A percentile compares a stretch with the other conserved stretches of the same genome.
phyloP scores from a whole-genome alignment of 2,113 vertebrate species.

The Poeciliopsis turrubarensis region DNA sequence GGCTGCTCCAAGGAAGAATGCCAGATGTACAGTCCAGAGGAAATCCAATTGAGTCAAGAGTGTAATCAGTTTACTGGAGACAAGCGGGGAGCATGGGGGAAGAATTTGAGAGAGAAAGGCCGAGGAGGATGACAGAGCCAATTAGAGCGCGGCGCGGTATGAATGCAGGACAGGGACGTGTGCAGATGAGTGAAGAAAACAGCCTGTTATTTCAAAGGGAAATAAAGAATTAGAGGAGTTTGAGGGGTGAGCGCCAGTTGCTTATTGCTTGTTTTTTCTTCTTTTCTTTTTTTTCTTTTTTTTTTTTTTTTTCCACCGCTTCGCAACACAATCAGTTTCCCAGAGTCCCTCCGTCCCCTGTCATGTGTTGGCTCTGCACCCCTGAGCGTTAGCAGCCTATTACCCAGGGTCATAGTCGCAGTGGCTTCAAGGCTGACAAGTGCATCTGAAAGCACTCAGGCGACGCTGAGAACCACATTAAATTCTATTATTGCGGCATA shows the following conservation, averaged over 20 bases:
- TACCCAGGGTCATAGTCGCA: constrained; percentile 78
- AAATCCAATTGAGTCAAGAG: constrained; percentile 74
- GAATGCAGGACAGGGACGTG: constrained; percentile 11
- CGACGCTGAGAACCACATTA: constrained; percentile 73
- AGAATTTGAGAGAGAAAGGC: constrained; percentile 22
- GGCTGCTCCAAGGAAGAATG: constrained; percentile 66
- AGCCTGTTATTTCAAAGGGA: constrained; percentile 9
- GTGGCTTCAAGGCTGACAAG: constrained; percentile 79
- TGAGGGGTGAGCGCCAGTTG: constrained; percentile 55
- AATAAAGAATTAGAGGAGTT: constrained; percentile 1
- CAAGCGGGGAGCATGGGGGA: constrained; percentile 25
- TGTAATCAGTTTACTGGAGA: constrained; percentile 73
- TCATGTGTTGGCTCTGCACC: constrained; percentile 33
- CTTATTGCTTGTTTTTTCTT: constrained; percentile 26
- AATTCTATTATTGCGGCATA: constrained; percentile 78
- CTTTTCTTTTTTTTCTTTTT: no score
- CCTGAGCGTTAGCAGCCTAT: constrained; percentile 66
- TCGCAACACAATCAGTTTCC: neutral
- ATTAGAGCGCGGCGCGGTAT: constrained; percentile 30
- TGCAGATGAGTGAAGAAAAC: constrained; percentile 16
- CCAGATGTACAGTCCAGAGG: constrained; percentile 72
- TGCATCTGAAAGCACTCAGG: constrained; percentile 80
- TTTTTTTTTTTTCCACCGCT: no score
- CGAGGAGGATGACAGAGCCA: constrained; percentile 25
- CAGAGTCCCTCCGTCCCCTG: constrained; percentile 27